Base-by-base conservation (phyloP, 2,888 invertebrate species). In the Drosophila paucipuncta region DNA sequence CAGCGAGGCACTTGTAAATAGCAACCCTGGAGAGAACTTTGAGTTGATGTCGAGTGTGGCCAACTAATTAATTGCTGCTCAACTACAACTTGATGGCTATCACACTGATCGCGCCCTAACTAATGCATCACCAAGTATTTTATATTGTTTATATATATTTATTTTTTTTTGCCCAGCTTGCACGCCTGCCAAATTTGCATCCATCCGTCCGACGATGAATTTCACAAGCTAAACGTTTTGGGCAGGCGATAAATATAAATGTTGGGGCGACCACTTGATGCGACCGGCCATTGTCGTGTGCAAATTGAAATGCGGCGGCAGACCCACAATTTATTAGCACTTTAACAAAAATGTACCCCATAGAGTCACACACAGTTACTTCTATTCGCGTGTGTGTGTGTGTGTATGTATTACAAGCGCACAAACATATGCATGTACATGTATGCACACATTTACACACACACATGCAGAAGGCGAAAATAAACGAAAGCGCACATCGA, bases 291-390 rank as follows among this genome's bases (percentile, higher is more conserved):
- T 76, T 82, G 85, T 82, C 72, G 67, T 73, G 73, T 71, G 82
- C 72, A 68, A 82, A 82, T 79, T 76, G 74, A 82, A 82, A 73
- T 82, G 82, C 82, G 82, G 70, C 69, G 65, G 68, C 82, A 68
- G 70, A 72, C 73, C 63, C 76, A 88, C 90, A 89, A 85, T 90
- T 85, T 85, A 90, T 85, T 85, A 85, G 88, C 85, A 85, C 90
- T 90, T 84, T 79, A 80, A 78, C 78, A 85, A 75, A 80, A 80
- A 69, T 82, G 65, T 75, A 78, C 62, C 85, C 88, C 90, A 85
- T 76, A 80, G 71, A 89, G 69, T 79, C 74, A 66, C 80, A 72
- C 67, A 73, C 64, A 82, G 80, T 50, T 82, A 68, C 59, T 64
- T 47, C 1, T 16, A 25, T 25, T 47, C 4, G 70, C 63, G 54